These are phyloP conservation scores for Trachythela sp. DNA, from an alignment of 64 coral and sea anemone genomes.

Conservation along the genomic window DNA sequence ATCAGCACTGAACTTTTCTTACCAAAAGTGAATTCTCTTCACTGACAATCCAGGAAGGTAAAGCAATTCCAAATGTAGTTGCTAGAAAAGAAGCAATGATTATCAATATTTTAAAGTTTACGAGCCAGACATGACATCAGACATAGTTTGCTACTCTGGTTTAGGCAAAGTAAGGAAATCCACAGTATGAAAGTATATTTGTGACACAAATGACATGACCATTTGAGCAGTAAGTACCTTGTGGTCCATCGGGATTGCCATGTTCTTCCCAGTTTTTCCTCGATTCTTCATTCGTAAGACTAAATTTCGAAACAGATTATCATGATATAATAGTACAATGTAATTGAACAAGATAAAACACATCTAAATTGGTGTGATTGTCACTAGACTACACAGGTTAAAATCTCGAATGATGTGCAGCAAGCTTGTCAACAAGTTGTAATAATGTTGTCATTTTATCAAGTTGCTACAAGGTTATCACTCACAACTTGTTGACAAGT, in stretches of 20 bases:
- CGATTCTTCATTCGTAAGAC: slow-evolving; percentile 96
- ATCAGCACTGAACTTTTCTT: slow-evolving; percentile 6
- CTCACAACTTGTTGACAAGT: too few relatives aligned
- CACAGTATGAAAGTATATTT: not conserved
- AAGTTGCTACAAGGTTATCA: too few relatives aligned
- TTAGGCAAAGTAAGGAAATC: too few relatives aligned
- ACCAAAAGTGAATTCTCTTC: slow-evolving; percentile 98
- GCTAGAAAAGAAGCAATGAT: slow-evolving; percentile 36
- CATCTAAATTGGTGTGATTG: too few relatives aligned
- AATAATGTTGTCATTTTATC: too few relatives aligned
- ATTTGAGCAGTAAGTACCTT: slow-evolving; percentile 43
- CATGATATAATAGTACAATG: not conserved
- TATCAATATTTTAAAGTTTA: not conserved
- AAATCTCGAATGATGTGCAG: too few relatives aligned
- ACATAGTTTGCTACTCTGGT: not conserved
- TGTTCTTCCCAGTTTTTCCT: slow-evolving; percentile 95
- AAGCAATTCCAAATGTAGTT: slow-evolving; percentile 94
- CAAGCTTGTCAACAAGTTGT: too few relatives aligned
- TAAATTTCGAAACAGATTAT: slow-evolving; percentile 13
- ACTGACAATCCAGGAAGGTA: slow-evolving; percentile 95
- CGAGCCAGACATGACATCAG: not conserved
- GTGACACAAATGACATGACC: not conserved
- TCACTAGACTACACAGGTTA: too few relatives aligned
- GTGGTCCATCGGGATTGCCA: slow-evolving; percentile 97
- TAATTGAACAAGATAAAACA: not conserved